A percentile compares a stretch with the other conserved stretches of the same genome.
Conservation (phyloP, 1,140 invertebrate genomes). For the Diachasmimorpha longicaudata region DNA sequence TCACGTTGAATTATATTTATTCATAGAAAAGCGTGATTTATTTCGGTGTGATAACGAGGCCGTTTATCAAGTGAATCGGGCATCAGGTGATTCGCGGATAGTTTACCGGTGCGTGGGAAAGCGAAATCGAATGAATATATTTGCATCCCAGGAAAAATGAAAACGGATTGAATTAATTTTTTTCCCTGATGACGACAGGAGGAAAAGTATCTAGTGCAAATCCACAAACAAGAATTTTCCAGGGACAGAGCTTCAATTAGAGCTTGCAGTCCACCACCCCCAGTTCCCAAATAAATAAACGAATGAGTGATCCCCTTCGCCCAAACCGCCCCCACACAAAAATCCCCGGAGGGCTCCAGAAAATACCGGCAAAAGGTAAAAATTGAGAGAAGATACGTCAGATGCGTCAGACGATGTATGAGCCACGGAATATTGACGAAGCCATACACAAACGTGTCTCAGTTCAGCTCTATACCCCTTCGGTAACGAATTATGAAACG, state of each 20-base stretch:
- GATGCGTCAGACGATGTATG: neutral
- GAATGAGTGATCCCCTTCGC: too few species aligned
- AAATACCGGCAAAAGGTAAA: neutral
- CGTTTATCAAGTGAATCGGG: conserved; percentile 25
- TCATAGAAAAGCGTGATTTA: conserved; percentile 26
- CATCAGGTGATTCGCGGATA: conserved; percentile 8
- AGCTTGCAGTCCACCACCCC: too few species aligned
- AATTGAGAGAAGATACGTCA: conserved; percentile 10
- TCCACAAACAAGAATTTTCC: too few species aligned
- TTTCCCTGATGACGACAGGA: neutral
- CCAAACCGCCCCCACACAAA: neutral
- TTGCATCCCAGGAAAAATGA: neutral
- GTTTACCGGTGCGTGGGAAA: conserved; percentile 19
- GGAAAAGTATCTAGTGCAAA: too few species aligned
- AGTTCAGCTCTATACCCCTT: neutral
- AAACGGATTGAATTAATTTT: neutral
- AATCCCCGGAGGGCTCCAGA: neutral
- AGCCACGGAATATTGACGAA: neutral
- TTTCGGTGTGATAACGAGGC: conserved; percentile 26
- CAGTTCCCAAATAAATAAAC: too few species aligned
- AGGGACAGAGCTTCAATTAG: too few species aligned
- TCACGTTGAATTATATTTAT: conserved; percentile 17
- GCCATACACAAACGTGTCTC: neutral
- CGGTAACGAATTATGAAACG: conserved; percentile 28
- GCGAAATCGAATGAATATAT: conserved; percentile 10